These are phyloP conservation scores for Vulpes ferrilata DNA, from an alignment of 2,113 vertebrate species.

Conservation along the genomic window DNA sequence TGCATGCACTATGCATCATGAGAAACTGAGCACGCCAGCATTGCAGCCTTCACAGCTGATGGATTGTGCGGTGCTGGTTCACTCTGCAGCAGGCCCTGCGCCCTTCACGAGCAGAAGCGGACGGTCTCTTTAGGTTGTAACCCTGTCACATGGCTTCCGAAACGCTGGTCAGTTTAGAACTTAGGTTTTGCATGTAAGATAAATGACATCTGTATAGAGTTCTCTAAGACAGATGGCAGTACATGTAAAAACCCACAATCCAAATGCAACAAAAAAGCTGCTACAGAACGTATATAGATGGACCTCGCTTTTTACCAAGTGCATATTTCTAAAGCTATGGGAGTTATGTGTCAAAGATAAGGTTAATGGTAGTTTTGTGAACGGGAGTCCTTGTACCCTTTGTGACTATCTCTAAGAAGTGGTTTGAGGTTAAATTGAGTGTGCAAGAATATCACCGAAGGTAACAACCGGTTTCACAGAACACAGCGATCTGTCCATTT, in stretches of 20 bases:
- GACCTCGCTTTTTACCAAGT: background rate
- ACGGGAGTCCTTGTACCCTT: background rate
- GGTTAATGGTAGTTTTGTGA: background rate
- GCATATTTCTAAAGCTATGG: fast-evolving
- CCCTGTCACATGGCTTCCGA: background rate
- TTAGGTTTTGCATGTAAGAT: background rate
- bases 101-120: background rate
- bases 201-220: background rate
- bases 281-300: background rate
- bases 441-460: background rate
- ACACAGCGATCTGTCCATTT: background rate
- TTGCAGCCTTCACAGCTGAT: background rate
- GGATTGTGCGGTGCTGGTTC: background rate
- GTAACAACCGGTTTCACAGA: background rate
- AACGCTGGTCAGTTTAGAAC: background rate
- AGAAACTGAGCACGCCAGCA: background rate
- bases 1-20: background rate
- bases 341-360: fast-evolving
- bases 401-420: background rate
- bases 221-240: background rate
- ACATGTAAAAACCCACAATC: background rate
- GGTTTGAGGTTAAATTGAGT: background rate
- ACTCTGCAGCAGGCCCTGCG: background rate
- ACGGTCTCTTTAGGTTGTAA: background rate
- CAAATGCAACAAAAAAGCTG: no score